Percentiles rank a stretch among this genome's conserved stretches.
These are phyloP conservation scores for Caradrina kadenii DNA, from an alignment of 2,888 invertebrate genomes.

Conservation along the genomic window DNA sequence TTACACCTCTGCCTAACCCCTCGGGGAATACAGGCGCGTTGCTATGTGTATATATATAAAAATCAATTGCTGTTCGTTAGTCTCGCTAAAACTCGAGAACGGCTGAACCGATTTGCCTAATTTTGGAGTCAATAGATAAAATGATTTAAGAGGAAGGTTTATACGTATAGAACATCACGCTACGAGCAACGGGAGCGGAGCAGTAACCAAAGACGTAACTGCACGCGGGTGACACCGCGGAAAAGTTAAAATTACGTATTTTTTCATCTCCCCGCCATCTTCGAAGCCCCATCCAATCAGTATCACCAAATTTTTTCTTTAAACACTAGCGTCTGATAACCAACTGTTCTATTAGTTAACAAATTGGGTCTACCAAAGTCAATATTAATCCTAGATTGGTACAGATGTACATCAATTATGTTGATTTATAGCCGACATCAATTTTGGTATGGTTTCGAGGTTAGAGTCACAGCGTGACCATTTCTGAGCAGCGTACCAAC, in stretches of 20 bases:
- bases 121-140: too few species aligned
- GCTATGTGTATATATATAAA: too few species aligned
- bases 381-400: constrained; percentile 56
- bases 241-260: neutral
- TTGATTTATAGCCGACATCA: constrained; percentile 53
- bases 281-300: constrained; percentile 58
- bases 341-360: constrained; percentile 64
- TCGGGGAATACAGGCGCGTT: too few species aligned
- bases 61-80: too few species aligned
- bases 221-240: too few species aligned
- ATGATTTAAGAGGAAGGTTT: too few species aligned
- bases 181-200: too few species aligned
- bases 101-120: too few species aligned
- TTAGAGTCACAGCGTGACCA: neutral
- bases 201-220: too few species aligned
- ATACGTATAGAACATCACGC: too few species aligned
- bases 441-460: constrained; percentile 26
- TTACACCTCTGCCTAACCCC: too few species aligned
- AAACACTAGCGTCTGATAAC: constrained; percentile 56
- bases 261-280: constrained; percentile 13
- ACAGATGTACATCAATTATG: constrained; percentile 56
- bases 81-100: too few species aligned
- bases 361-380: constrained; percentile 56
- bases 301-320: constrained; percentile 54
- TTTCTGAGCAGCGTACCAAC: neutral